Base-by-base conservation (phyloP, 2,113 vertebrate genomes). In the Conger conger region DNA sequence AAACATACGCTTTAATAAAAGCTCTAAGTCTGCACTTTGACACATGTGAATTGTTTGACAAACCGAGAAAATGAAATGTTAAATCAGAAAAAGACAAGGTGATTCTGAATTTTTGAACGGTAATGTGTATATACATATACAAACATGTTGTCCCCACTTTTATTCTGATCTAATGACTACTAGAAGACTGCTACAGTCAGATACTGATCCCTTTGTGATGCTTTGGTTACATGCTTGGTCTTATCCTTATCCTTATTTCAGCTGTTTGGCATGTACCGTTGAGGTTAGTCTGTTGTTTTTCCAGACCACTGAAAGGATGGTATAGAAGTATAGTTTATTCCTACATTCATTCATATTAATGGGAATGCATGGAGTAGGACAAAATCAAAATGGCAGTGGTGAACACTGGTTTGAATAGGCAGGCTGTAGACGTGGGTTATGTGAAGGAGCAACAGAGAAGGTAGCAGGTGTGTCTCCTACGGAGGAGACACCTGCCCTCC, bases 401-500 rank as follows among this genome's bases (percentile, higher is more conserved):
- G 63, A 30, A 36, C 57, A 45, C n/a, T 42, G 63, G 78, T 82
- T 80, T 63, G 7, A 45, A 23, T 33, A 1, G 33, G 30, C 11
- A 33, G 33, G 16, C 80, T 30, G 54, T 37, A 36, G 0, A 77
- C 40, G 38, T 82, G 17, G 30, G 20, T 38, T 76, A 40, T 6
- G 77, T 80, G 53, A 63, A 35, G 30, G 23, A 33, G 60, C 36
- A 23, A 1, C 57, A 63, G 11, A 27, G 7, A 76, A 20, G 54
- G 20, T 13, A 45, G 36, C 53, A 27, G 36, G 78, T 84, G 63
- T 79, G 54, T 40, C 57, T 77, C 79, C 89, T 86, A 86, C 91
- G 89, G 94, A 87, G 86, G 80, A 79, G 73, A 78, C 85, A 89
- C 73, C 63, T 86, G 82, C 76, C 60, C 42, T 80, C 42, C 86